Percentiles rank a stretch among this genome's conserved stretches.
These are phyloP conservation scores for Mormyrops boulengeri DNA, from an alignment of 2,797 vertebrate species.

Conservation along the genomic window DNA sequence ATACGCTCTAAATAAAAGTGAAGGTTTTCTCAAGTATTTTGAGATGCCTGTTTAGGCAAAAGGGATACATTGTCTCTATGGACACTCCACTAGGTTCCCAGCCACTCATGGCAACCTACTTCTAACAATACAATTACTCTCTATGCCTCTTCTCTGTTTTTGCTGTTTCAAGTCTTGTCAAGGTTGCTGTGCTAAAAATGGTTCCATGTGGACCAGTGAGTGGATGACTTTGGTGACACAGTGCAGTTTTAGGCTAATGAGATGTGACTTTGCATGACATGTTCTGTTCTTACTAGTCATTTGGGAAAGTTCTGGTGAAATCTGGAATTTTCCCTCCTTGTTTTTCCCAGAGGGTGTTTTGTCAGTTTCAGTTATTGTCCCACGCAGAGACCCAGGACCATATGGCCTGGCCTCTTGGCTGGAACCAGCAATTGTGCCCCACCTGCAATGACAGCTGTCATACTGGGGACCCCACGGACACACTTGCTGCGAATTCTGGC, in stretches of 20 bases:
- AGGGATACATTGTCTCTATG: background rate
- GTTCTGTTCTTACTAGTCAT: background rate
- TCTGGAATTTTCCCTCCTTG: background rate
- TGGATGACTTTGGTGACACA: background rate
- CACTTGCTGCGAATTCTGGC: background rate
- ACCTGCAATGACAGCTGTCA: conserved; percentile 2
- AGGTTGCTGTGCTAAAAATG: background rate
- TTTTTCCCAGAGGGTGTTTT: background rate
- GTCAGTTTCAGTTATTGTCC: background rate
- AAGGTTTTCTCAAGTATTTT: background rate
- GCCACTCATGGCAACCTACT: background rate
- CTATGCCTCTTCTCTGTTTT: background rate
- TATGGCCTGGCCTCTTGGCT: background rate
- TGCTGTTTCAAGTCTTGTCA: background rate
- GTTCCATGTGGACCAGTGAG: background rate
- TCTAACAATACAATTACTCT: background rate
- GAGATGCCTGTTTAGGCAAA: background rate
- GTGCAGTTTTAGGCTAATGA: background rate
- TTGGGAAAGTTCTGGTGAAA: background rate
- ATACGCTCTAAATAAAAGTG: background rate
- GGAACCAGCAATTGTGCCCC: background rate
- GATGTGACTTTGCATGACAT: background rate
- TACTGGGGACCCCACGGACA: background rate
- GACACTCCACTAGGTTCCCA: background rate
- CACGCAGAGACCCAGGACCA: background rate